Base-by-base conservation (phyloP, 2,113 vertebrate genomes). In the Stomatorhinus ivindoensis region DNA sequence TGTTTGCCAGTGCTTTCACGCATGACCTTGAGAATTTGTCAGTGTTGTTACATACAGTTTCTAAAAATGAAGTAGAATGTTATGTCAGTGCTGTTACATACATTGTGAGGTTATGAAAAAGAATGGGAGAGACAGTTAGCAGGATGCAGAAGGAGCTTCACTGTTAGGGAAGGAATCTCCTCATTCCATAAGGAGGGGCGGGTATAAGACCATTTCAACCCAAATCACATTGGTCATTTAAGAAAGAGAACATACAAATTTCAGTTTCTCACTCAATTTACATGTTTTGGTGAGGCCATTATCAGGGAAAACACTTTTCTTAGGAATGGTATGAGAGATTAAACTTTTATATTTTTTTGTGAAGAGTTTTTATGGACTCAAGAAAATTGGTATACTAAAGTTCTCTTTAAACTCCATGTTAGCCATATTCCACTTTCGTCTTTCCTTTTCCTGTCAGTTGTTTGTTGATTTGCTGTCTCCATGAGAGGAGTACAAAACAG, bases 331-430 rank as follows among this genome's bases (percentile, higher is more conserved):
- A 96, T 95, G 95, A 94, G 92, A 94, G 93, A 88, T 88, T 95
- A 94, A 96, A 96, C 96, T 96, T 91, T 94, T 95, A 94, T 93
- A 91, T 87, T 82, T 19, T 87, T 95, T 92, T 93, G 93, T 92
- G 92, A 94, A 94, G 93, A 94, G 92, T 95, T 96, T 94, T 94
- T 92, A 94, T 95, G 94, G 94, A 94, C 92, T 93, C 92, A 94
- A 95, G 94, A 95, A 96, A 95, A 95, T 95, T 93, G 90, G 94
- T 95, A 95, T 95, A 96, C 95, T 95, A 94, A 94, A 95, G 94
- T 95, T 94, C 94, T 73, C 91, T 93, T 92, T 93, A 93, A 93
- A 91, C 94, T 93, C 94, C 91, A 92, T 90, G 93, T 92, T 90
- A 93, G 92, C 91, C 89, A 87, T 84, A 10, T 76, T 91, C 92